Base-by-base conservation (phyloP, 2,888 invertebrate genomes). In the Plebejus melissa region DNA sequence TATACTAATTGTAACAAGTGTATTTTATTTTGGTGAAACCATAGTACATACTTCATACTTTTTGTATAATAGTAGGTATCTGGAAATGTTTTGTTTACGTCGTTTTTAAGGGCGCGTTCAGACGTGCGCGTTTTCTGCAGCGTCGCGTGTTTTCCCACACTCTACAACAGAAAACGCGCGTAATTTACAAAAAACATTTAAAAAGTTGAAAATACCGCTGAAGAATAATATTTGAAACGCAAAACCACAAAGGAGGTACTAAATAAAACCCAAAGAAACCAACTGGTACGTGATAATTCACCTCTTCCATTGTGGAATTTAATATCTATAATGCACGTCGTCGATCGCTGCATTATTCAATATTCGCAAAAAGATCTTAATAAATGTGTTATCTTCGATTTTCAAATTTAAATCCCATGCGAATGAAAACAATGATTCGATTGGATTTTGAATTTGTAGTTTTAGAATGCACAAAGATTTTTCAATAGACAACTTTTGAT, bases 251-350 rank as follows among this genome's bases (percentile, higher is more conserved):
- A 22, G 22, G 58, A 58, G 2, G n/a, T 9, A n/a, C 3, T 60
- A 60, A 28, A 32, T 60, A 60, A 60, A 60, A 60, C 28, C 60
- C 28, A 60, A 60, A 60, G 28, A 60, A 60, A 60, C 28, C 60
- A 60, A 28, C 28, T 28, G 46, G 60, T 13, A 60, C 60, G 60
- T 60, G 28, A 60, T 60, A 60, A 60, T 60, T 60, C 65, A 65
- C 7, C 32, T 22, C 41, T 50, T 32, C 65, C 46, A 69, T 74
- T 74, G 74, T 65, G 74, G 74, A 69, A 74, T 74, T 74, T 74
- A 74, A 74, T 74, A 74, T 74, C 65, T 74, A 46, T 74, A 74
- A 65, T 46, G 65, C 60, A 46, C 74, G 60, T 16, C 32, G 38
- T 16, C 32, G 38, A 38, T 38, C 65, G 36, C 28, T 74, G 60